Evolutionary conservation across 2,888 invertebrate genomes (phyloP), one percentile per base, ranked within the genome.

Genomic region (Tinea semifulvella): DNA sequence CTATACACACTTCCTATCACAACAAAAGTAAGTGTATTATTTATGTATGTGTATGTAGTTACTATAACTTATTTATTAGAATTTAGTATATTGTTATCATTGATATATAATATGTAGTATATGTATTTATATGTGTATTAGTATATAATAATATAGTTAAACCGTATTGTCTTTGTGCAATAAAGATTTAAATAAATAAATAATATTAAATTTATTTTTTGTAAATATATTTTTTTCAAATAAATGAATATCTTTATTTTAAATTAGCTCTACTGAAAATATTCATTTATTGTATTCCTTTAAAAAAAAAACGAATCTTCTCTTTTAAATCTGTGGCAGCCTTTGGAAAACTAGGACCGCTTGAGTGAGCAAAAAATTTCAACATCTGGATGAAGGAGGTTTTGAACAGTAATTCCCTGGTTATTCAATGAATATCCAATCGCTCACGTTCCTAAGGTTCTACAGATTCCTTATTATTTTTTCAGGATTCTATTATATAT

Each of bases 311-410:
- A 26, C 7, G 36, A 36, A 18, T 36, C 36, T 17, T 36, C 36
- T 36, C 36, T 36, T 36, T 22, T 16, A 36, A 36, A 36, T 17
- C 36, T 16, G 36, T n/a, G 36, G 36, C 16, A 36, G 36, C 36
- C 10, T 18, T 36, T 18, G 7, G 17, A 36, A 31, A 36, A 36
- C 36, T 36, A 36, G 18, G 18, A 16, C 18, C 18, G 18, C 17
- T 36, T 10, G 36, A 36, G 18, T 36, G 16, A 36, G 18, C 36
- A 36, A 6, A 36, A 18, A 16, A 36, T 36, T 36, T 18, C 10
- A 3, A 6, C 36, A 36, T 36, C 36, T 36, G 16, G 10, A n/a
- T 31, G 13, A 14, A 31, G 13, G 16, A 18, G 36, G 18, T 18
- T 18, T 36, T 36, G 17, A 36, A 36, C 10, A 36, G 36, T 36